These are phyloP conservation scores for Sylvilagus bachmani DNA, from an alignment of 2,113 vertebrate species.

Conservation along the genomic window DNA sequence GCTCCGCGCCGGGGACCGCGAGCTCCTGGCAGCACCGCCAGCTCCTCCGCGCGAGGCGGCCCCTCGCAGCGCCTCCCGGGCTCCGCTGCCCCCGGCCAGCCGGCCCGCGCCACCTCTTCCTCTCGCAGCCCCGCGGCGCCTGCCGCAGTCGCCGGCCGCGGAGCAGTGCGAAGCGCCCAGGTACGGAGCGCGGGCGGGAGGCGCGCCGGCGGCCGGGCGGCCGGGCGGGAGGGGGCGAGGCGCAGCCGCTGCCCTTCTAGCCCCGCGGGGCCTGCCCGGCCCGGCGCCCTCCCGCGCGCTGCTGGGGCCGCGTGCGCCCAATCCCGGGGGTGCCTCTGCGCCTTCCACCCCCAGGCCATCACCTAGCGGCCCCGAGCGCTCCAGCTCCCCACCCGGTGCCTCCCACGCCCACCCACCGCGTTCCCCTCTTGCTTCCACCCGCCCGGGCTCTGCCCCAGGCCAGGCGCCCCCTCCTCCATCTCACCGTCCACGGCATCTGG, in stretches of 20 bases:
- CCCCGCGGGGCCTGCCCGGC: neutral
- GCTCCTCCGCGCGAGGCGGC: neutral
- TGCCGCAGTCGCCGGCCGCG: slow-evolving; percentile 88
- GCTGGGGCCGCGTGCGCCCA: neutral
- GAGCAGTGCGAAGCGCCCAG: slow-evolving; percentile 82
- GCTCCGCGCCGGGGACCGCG: slow-evolving; percentile 29
- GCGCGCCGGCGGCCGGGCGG: neutral
- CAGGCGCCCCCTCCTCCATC: neutral
- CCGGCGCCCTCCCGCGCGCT: neutral
- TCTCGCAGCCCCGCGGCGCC: slow-evolving; percentile 81
- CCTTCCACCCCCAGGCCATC: neutral
- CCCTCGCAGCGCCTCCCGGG: neutral
- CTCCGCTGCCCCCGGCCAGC: neutral
- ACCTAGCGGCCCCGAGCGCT: neutral
- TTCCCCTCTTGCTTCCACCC: neutral
- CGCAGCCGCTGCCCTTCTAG: slow-evolving; percentile 31
- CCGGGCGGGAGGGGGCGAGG: neutral
- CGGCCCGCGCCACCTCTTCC: neutral
- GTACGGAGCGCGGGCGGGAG: slow-evolving; percentile 84
- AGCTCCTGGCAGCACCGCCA: neutral
- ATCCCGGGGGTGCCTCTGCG: neutral
- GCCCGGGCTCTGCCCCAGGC: neutral
- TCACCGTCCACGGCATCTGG: neutral
- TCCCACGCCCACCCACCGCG: neutral
- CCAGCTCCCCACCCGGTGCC: neutral